Percentiles rank a stretch among this genome's conserved stretches.
Conservation (phyloP, 2,113 vertebrate species). For the Tinamus guttatus region DNA sequence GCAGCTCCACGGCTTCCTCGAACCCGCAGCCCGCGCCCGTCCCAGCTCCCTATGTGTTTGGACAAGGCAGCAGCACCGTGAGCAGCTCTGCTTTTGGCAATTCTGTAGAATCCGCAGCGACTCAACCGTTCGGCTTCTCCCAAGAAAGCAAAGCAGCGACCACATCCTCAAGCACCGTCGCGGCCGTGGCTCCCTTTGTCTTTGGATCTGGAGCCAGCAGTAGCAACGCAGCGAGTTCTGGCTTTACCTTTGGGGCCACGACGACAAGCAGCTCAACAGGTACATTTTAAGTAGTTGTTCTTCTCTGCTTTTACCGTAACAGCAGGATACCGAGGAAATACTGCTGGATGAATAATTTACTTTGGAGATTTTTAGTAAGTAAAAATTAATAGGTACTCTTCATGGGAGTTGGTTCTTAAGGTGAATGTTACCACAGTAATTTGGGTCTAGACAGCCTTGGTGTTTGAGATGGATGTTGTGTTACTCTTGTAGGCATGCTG, state of each 20-base stretch:
- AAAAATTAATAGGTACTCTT: neutral
- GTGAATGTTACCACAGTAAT: neutral
- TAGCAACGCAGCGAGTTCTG: slow-evolving; percentile 72
- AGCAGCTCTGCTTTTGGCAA: slow-evolving; percentile 79
- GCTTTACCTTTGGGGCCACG: slow-evolving; percentile 86
- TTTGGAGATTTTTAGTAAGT: neutral
- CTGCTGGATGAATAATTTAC: neutral
- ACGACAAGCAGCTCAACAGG: slow-evolving; percentile 85
- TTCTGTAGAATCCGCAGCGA: slow-evolving; percentile 73
- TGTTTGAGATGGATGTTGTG: neutral
- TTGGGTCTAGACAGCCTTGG: neutral
- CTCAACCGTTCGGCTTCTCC: slow-evolving; percentile 87
- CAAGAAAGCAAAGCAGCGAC: slow-evolving; percentile 84
- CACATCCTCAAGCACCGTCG: slow-evolving; percentile 65
- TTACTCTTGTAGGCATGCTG: rapidly evolving
- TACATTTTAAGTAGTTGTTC: slow-evolving; percentile 43
- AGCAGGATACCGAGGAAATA: neutral
- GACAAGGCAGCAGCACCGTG: slow-evolving; percentile 83
- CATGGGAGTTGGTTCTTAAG: neutral
- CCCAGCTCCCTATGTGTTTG: slow-evolving; percentile 85
- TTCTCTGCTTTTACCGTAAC: neutral
- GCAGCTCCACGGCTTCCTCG: slow-evolving; percentile 71
- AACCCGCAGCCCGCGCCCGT: slow-evolving; percentile 59
- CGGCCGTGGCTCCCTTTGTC: slow-evolving; percentile 78
- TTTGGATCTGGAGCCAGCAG: slow-evolving; percentile 80